These are phyloP conservation scores for Henricia sp. DNA, from an alignment of 53 echinoderm and acorn worm genomes.

Conservation along the genomic window DNA sequence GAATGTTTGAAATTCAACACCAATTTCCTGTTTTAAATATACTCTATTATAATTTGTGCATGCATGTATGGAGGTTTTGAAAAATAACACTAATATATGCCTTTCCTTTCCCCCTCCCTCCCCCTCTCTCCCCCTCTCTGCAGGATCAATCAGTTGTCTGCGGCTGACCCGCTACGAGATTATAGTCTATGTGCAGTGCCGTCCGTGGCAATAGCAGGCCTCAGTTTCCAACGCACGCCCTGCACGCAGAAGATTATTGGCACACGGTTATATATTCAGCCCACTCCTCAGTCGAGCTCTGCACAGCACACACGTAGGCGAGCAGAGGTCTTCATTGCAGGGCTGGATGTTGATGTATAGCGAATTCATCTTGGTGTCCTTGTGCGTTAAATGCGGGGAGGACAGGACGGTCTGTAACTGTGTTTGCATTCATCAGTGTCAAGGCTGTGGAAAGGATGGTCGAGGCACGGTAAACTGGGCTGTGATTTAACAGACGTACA, in stretches of 20 bases:
- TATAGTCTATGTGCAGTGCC: not conserved
- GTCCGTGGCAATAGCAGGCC: too few species aligned
- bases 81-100: too few species aligned
- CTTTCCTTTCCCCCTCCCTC: not conserved
- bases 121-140: slow-evolving; percentile 1
- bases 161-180: not conserved
- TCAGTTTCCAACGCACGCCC: slow-evolving; percentile 8
- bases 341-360: too few species aligned
- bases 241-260: too few species aligned
- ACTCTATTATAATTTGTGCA: too few species aligned
- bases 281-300: not conserved
- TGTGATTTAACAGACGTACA: slow-evolving; percentile 2
- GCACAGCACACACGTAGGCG: not conserved
- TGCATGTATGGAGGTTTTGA: too few species aligned
- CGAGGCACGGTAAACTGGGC: not conserved
- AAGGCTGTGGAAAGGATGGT: not conserved
- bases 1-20: too few species aligned
- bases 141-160: slow-evolving; percentile 35
- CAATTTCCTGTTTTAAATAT: too few species aligned
- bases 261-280: not conserved
- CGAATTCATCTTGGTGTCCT: not conserved
- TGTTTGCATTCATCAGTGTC: not conserved
- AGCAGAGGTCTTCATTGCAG: not conserved
- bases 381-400: not conserved
- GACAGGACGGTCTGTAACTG: not conserved